Evolutionary conservation across 1,140 invertebrate species (phyloP).

Genomic region (Archivesica marissinica): DNA sequence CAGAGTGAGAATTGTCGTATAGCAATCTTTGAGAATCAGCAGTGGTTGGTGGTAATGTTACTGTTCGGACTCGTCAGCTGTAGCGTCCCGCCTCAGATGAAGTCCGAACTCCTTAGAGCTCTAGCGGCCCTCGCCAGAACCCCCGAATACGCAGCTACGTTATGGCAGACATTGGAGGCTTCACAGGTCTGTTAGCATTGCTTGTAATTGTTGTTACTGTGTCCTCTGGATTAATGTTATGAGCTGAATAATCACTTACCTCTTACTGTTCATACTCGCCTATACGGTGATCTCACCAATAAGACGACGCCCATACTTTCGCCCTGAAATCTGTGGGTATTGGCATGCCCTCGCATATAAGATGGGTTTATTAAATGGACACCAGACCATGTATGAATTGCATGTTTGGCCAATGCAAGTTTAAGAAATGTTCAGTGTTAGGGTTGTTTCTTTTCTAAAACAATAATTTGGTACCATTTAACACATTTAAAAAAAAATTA

Average conservation of each 20-base stretch:
- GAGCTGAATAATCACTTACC: background rate
- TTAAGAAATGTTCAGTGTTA: too few species aligned
- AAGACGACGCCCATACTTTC: too few species aligned
- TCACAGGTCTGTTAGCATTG: slow-evolving; percentile 88
- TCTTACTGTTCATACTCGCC: too few species aligned
- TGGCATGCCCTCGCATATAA: too few species aligned
- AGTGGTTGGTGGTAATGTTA: slow-evolving; percentile 92
- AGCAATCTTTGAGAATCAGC: slow-evolving; percentile 93
- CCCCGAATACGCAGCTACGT: slow-evolving; percentile 89
- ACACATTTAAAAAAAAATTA: too few species aligned
- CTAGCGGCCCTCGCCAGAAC: slow-evolving; percentile 91
- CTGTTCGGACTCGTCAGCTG: slow-evolving; percentile 94
- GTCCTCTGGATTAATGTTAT: background rate
- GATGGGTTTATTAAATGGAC: too few species aligned
- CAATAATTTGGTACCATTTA: too few species aligned
- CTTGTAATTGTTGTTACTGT: background rate
- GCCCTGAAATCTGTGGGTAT: too few species aligned
- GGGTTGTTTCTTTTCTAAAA: too few species aligned
- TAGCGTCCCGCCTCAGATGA: slow-evolving; percentile 92
- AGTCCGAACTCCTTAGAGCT: slow-evolving; percentile 91
- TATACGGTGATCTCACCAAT: too few species aligned
- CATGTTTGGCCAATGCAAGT: too few species aligned
- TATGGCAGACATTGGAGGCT: slow-evolving; percentile 94
- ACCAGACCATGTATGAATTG: too few species aligned
- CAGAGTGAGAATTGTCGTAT: slow-evolving; percentile 91